These are phyloP conservation scores for Phoebastria nigripes DNA, from an alignment of 2,797 vertebrate species.

Conservation along the genomic window DNA sequence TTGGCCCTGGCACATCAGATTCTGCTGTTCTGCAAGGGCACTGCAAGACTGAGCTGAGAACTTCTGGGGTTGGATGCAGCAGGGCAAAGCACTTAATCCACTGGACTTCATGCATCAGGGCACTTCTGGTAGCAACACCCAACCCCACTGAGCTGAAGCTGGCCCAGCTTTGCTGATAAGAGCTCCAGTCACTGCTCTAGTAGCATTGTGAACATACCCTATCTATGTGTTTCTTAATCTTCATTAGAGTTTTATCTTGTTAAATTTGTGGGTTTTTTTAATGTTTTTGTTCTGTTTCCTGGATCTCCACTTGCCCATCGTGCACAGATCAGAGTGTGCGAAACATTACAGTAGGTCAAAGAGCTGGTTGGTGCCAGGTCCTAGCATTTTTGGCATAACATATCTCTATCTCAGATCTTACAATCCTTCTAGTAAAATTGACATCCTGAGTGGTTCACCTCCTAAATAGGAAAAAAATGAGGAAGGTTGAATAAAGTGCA, in stretches of 20 bases:
- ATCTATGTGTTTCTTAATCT: background rate
- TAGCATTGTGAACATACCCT: background rate
- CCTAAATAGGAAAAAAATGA: constrained; percentile 1
- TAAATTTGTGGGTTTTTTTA: accelerated
- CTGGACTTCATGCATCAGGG: background rate
- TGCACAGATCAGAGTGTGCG: background rate
- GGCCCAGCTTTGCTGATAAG: background rate
- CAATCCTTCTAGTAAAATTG: background rate
- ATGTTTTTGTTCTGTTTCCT: background rate
- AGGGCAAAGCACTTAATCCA: background rate
- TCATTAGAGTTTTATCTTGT: background rate
- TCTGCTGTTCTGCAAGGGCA: background rate
- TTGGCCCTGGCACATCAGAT: background rate
- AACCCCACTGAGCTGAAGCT: background rate
- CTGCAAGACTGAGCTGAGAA: background rate
- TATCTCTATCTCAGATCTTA: background rate
- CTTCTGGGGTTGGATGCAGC: background rate
- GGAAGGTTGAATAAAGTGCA: background rate
- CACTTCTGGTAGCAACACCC: background rate
- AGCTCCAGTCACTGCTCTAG: background rate
- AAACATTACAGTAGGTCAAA: background rate
- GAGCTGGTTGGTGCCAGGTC: background rate
- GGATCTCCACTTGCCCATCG: background rate
- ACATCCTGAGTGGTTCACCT: background rate
- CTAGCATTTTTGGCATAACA: constrained; percentile 11